Evolutionary conservation across 1,140 invertebrate species (phyloP).

Genomic region (Watersipora subatra): DNA sequence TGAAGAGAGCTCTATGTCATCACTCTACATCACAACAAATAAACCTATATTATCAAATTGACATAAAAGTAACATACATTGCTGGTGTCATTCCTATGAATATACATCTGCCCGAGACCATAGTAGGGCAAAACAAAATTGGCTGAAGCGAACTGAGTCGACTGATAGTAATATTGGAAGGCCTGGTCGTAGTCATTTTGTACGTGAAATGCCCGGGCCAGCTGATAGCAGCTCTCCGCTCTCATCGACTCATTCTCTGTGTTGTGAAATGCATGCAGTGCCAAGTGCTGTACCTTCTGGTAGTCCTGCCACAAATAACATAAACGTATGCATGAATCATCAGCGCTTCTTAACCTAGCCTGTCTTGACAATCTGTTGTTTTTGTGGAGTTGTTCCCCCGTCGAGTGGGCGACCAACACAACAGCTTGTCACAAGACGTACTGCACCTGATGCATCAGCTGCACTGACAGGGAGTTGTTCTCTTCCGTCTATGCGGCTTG

Average conservation of each 20-base stretch:
- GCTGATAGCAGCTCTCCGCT: constrained; percentile 94
- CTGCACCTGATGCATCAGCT: no score
- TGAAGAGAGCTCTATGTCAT: no score
- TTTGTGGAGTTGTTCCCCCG: no score
- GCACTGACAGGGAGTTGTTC: no score
- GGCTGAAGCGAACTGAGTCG: constrained; percentile 87
- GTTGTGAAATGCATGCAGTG: constrained; percentile 92
- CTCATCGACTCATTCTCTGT: constrained; percentile 98
- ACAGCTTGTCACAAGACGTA: no score
- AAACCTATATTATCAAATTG: no score
- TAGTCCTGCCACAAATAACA: constrained; percentile 61
- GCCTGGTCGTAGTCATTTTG: constrained; percentile 87
- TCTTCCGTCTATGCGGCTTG: no score
- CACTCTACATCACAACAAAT: no score
- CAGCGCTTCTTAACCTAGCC: no score
- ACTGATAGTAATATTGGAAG: constrained; percentile 99
- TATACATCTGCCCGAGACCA: constrained; percentile 98
- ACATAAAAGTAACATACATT: constrained; percentile 64
- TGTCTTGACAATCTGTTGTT: no score
- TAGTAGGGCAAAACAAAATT: constrained; percentile 94
- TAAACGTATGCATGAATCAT: no score
- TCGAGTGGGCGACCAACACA: no score
- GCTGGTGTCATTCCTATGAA: constrained; percentile 87
- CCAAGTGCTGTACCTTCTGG: constrained; percentile 86
- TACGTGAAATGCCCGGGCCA: constrained; percentile 88